These are phyloP conservation scores for Recurvirostra avosetta DNA, from an alignment of 2,113 vertebrate genomes.

Conservation along the genomic window DNA sequence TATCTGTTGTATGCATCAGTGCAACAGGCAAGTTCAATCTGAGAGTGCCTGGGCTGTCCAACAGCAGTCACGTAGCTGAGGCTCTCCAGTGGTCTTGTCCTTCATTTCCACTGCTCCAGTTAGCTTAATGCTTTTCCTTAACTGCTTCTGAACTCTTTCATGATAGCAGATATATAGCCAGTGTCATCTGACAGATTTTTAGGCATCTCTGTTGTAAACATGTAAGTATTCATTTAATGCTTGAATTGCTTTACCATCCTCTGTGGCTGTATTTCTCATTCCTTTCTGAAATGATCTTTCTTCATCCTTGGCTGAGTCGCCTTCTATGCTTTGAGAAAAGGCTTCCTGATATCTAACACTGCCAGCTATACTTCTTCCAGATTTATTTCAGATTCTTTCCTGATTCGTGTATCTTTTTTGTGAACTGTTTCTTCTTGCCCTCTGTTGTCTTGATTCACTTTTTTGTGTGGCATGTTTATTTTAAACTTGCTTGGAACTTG, in stretches of 20 bases:
- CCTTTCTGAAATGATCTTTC: slow-evolving; percentile 74
- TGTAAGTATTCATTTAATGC: slow-evolving; percentile 82
- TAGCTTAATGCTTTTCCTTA: slow-evolving; percentile 42
- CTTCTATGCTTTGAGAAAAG: slow-evolving; percentile 53
- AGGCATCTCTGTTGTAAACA: slow-evolving; percentile 75
- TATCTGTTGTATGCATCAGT: too few species aligned
- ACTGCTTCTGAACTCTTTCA: slow-evolving; percentile 47
- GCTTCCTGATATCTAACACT: slow-evolving; percentile 48
- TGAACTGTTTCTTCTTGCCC: background rate
- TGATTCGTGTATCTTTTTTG: background rate
- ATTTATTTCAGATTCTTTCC: slow-evolving; percentile 10
- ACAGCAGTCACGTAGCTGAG: background rate
- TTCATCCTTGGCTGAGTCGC: slow-evolving; percentile 72
- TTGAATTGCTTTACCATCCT: slow-evolving; percentile 76
- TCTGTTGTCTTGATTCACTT: background rate
- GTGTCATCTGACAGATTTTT: slow-evolving; percentile 69
- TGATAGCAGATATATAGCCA: slow-evolving; percentile 49
- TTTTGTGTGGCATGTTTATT: background rate
- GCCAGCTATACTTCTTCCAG: slow-evolving; percentile 12
- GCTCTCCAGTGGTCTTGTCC: slow-evolving; percentile 8
- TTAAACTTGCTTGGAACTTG: background rate
- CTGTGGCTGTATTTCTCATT: slow-evolving; percentile 73
- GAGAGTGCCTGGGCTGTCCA: background rate
- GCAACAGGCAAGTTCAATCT: background rate
- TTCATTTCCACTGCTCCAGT: slow-evolving; percentile 50